Conservation (phyloP, 1,140 invertebrate genomes). For the Sycophila sp. region DNA sequence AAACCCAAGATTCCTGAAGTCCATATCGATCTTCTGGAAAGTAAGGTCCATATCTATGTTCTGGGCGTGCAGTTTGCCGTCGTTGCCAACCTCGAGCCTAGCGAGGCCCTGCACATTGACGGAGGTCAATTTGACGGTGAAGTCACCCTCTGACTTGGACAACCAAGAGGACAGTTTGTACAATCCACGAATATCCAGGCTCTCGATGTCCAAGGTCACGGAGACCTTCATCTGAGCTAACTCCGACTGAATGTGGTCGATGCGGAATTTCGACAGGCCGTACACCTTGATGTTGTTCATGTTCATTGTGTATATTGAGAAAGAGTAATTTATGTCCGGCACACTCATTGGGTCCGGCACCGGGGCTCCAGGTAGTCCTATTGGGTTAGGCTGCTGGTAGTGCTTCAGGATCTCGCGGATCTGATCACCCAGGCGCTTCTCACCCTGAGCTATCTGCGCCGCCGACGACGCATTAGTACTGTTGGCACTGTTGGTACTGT, state of each 20-base stretch:
- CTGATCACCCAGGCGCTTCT: conserved; percentile 76
- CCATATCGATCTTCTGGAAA: conserved; percentile 80
- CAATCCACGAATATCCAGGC: conserved; percentile 76
- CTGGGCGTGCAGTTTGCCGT: conserved; percentile 79
- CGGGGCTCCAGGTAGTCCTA: conserved; percentile 79
- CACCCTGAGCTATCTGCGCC: conserved; percentile 62
- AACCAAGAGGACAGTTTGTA: conserved; percentile 80
- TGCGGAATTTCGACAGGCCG: conserved; percentile 82
- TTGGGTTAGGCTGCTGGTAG: conserved; percentile 81
- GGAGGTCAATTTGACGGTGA: conserved; percentile 76
- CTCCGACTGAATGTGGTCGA: conserved; percentile 73
- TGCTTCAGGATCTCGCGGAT: conserved; percentile 80
- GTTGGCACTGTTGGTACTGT: no score
- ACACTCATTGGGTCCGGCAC: conserved; percentile 82
- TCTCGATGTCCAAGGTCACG: conserved; percentile 74
- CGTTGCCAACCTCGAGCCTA: conserved; percentile 74
- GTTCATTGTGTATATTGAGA: conserved; percentile 76
- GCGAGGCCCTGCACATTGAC: conserved; percentile 76
- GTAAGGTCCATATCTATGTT: conserved; percentile 82
- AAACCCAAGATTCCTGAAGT: conserved; percentile 84
- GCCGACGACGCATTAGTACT: conserved; percentile 41
- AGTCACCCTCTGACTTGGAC: conserved; percentile 76
- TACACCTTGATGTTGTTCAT: conserved; percentile 78
- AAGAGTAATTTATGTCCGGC: conserved; percentile 79
- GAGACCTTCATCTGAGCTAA: conserved; percentile 76